Evolutionary conservation across 2,888 invertebrate species (phyloP).

Genomic region (Mesoligia furuncula): DNA sequence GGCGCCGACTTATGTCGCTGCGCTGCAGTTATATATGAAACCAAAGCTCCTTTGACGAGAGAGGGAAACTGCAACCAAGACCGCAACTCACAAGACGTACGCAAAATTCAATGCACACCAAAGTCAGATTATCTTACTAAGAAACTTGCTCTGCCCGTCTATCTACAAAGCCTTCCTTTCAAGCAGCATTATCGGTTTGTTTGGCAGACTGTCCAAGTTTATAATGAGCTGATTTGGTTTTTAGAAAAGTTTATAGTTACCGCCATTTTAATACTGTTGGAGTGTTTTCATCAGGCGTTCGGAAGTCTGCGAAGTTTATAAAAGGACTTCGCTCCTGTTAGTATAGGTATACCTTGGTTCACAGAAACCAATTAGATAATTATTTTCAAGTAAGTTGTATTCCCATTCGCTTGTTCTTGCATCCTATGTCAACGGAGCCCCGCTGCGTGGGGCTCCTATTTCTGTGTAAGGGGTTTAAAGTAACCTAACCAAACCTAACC

Average conservation of each 20-base stretch:
- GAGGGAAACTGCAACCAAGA: neutral
- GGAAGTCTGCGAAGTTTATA: constrained; percentile 12
- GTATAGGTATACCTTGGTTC: too few species aligned
- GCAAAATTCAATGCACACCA: constrained; percentile 15
- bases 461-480: too few species aligned
- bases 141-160: constrained; percentile 24
- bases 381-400: too few species aligned
- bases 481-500: too few species aligned
- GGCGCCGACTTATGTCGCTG: too few species aligned
- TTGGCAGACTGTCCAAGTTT: constrained; percentile 41
- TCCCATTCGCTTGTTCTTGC: too few species aligned
- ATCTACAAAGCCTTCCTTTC: constrained; percentile 5
- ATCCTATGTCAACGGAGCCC: too few species aligned
- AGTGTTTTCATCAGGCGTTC: constrained; percentile 4
- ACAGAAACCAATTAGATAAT: too few species aligned
- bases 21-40: neutral
- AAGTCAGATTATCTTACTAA: constrained; percentile 24
- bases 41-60: neutral
- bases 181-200: constrained; percentile 6
- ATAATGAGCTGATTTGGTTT: constrained; percentile 42
- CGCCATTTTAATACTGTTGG: constrained; percentile 16
- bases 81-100: neutral
- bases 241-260: constrained; percentile 28
- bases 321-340: neutral
- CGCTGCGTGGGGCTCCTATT: too few species aligned